Percentiles rank a stretch among this genome's conserved stretches.
phyloP scores from a whole-genome alignment of 2,113 vertebrate genomes.

The Tiliqua scincoides region DNA sequence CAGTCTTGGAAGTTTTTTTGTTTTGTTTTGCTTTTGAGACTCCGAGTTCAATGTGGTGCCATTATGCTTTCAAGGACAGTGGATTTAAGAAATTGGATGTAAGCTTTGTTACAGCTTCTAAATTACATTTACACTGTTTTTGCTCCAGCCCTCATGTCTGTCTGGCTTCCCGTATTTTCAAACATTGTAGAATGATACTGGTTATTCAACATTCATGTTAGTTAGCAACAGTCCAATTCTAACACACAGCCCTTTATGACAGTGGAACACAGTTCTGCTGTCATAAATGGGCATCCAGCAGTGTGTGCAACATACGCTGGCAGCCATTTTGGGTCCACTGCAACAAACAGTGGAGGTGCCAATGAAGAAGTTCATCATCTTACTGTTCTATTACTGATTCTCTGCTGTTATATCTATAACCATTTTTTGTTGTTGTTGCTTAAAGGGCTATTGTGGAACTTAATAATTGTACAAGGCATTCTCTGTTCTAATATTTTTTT shows the following conservation, averaged over 20 bases:
- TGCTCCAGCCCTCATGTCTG: neutral
- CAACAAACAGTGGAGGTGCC: no score
- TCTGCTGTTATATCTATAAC: neutral
- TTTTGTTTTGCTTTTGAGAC: no score
- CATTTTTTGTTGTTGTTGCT: constrained; percentile 17
- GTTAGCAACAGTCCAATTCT: neutral
- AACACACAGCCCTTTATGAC: no score
- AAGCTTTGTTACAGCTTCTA: constrained; percentile 31
- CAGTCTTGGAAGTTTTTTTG: constrained; percentile 13
- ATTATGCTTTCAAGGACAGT: constrained; percentile 13
- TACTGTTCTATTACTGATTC: neutral
- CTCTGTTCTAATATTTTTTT: constrained; percentile 40
- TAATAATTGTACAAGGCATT: neutral
- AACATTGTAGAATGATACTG: constrained; percentile 1
- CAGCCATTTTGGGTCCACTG: no score
- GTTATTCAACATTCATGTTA: constrained; percentile 11
- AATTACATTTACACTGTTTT: neutral
- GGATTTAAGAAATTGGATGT: constrained; percentile 41
- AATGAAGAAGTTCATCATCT: neutral
- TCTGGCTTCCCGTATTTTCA: constrained; percentile 1
- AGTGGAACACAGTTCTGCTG: no score
- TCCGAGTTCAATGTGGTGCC: neutral
- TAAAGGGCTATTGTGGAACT: neutral
- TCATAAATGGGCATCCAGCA: no score
- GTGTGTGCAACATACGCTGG: no score